Percentiles rank a stretch among this genome's conserved stretches.
Conservation (phyloP, 1,140 invertebrate species). For the Conopomorpha cramerella region DNA sequence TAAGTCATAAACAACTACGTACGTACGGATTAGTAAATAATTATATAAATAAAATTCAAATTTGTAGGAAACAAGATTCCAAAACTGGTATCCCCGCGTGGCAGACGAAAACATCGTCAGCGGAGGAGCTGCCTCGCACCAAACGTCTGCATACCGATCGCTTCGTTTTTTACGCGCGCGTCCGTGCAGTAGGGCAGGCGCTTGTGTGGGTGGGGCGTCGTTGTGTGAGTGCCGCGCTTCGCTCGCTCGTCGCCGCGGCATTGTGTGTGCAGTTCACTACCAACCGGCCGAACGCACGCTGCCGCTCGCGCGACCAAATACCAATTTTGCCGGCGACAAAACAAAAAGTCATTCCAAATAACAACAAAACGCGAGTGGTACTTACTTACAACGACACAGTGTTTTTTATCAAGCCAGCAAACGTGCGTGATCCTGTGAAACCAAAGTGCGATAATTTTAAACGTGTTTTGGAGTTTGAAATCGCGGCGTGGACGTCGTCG, state of each 20-base stretch:
- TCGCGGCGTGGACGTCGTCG: slow-evolving; percentile 32
- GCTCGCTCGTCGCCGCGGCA: not conserved
- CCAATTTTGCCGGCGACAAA: slow-evolving; percentile 46
- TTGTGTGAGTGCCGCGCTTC: slow-evolving; percentile 17
- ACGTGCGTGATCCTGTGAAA: slow-evolving; percentile 43
- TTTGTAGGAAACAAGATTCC: slow-evolving; percentile 9
- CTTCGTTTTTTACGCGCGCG: slow-evolving; percentile 52
- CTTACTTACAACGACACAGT: slow-evolving; percentile 43
- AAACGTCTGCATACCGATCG: slow-evolving; percentile 60
- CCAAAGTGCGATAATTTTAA: slow-evolving; percentile 33
- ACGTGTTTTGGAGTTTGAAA: slow-evolving; percentile 38
- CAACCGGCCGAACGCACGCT: slow-evolving; percentile 21
- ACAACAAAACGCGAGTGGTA: slow-evolving; percentile 44
- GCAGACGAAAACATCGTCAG: slow-evolving; percentile 59
- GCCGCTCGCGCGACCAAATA: slow-evolving; percentile 14
- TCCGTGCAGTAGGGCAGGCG: slow-evolving; percentile 26
- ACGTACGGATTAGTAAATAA: too few relatives aligned
- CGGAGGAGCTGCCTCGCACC: slow-evolving; percentile 55
- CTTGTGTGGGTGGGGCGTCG: not conserved
- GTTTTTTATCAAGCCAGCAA: slow-evolving; percentile 48
- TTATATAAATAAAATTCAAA: too few relatives aligned
- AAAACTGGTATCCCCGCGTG: slow-evolving; percentile 33
- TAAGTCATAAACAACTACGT: too few relatives aligned
- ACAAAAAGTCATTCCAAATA: slow-evolving; percentile 49
- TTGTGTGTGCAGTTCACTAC: slow-evolving; percentile 40